Base-by-base conservation (phyloP, 1,140 invertebrate genomes). In the Zaprionus gabonicus region DNA sequence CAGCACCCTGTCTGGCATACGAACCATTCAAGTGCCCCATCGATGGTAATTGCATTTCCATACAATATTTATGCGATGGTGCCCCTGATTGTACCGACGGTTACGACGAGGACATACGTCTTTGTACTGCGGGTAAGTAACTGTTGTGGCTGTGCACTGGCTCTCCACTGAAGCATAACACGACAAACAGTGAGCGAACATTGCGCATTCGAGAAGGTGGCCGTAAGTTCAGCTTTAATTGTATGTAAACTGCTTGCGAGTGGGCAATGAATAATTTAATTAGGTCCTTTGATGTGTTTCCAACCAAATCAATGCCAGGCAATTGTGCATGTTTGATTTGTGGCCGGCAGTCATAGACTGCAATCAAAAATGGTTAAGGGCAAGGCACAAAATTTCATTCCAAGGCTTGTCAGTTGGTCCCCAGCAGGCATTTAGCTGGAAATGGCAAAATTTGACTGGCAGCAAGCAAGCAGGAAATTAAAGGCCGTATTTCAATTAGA, bases 1-100 rank as follows among this genome's bases (percentile, higher is more conserved):
- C 93, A 76, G 95, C 95, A 71, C 93, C 95, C 76, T 98, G 97
- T 91, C 97, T 97, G 87, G 96, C 97, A 0, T 98, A 98, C 93
- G 97, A 99, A 92, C 98, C 98, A 13, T 99, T 99, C 94, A 97
- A 97, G 92, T 99, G 98, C 93, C 98, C 98, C 1, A 97, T 97
- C 67, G 97, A 98, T 91, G 96, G 96, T 72, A 95, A 95, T 88
- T 99, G 98, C 93, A 98, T 99, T 93, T 98, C 97, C 66, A 98
- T 99, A 93, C 97, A 98, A 92, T 99, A 99, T 94, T 95, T 96
- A 75, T 99, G 97, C 93, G 98, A 99, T 90, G 98, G 98, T 41
- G 97, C 97, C 0, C 96, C 97, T 1, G 98, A 99, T 93, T 99
- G 98, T 94, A 96, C 96, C 25, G 97, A 99, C 82, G 97, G 97